Evolutionary conservation across 2,888 invertebrate genomes (phyloP), one percentile per base, ranked within the genome.

Genomic region (Cerceris rybyensis): DNA sequence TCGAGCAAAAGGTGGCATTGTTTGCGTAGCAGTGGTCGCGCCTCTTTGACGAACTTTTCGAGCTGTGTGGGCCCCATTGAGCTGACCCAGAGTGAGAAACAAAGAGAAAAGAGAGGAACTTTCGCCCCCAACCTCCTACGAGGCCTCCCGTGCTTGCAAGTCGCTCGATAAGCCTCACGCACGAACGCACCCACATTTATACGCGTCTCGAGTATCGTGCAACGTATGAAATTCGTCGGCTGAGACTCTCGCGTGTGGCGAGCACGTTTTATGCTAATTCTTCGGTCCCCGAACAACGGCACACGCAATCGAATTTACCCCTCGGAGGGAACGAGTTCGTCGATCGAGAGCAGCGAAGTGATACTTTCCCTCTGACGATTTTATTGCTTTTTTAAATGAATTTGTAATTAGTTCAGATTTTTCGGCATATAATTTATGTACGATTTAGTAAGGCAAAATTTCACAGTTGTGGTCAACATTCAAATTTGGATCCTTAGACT

Each of bases 51-150:
- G 49, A 49, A 46, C 14, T 66, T 61, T 39, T 70, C 63, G 71
- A 49, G 60, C 65, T 70, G 70, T 66, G 68, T 59, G 76, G 77
- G 75, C 52, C 43, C 63, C 67, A 80, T 69, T 80, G 50, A 64
- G 50, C 55, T 55, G 55, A 55, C 16, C 28, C 28, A 55, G 55
- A 55, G 17, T 4, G 28, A 55, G 55, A 55, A 17, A 50, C 13
- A 50, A n/a, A 50, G 55, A 55, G 17, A 6, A 14, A 16, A 46
- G 54, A 52, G 42, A 59, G 59, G 17, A 6, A 41, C 41, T 9
- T 14, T 41, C 43, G 59, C 75, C 70, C 63, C 70, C 41, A 28
- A 70, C 46, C 66, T 67, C 74, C 70, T 58, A 74, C 78, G 17
- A 55, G 17, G 28, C 17, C 55, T 16, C 55, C 7, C 55, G 17